These are phyloP conservation scores for Ladona fulva DNA, from an alignment of 1,140 invertebrate genomes.

Conservation along the genomic window DNA sequence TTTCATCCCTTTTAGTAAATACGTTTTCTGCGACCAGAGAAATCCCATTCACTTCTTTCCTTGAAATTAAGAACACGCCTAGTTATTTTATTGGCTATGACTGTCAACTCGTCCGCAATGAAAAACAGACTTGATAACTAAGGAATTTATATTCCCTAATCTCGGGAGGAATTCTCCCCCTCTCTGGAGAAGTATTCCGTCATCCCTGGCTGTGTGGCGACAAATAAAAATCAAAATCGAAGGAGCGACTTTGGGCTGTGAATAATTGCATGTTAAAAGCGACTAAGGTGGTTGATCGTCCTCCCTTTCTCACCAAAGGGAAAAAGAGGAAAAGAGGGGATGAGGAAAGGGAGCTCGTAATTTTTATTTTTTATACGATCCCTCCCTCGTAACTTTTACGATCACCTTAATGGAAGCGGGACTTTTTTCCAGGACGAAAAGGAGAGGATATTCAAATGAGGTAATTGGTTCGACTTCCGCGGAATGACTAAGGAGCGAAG, in stretches of 20 bases:
- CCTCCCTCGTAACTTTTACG: neutral
- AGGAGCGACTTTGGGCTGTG: neutral
- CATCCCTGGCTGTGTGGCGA: neutral
- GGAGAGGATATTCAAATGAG: neutral
- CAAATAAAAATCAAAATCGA: neutral
- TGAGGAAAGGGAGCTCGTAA: neutral
- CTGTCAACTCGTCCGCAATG: too few species aligned
- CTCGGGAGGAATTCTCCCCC: too few species aligned
- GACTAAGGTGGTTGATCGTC: neutral
- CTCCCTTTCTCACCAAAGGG: neutral
- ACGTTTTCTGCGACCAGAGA: too few species aligned
- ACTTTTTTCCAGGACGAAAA: neutral
- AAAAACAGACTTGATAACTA: too few species aligned
- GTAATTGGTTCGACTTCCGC: conserved; percentile 3
- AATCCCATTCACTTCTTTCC: too few species aligned
- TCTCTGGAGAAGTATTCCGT: too few species aligned
- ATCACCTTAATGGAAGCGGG: neutral
- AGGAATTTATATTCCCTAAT: too few species aligned
- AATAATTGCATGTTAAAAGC: conserved; percentile 8
- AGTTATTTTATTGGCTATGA: too few species aligned
- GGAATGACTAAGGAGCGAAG: neutral
- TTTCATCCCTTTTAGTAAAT: too few species aligned
- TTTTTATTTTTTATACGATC: neutral
- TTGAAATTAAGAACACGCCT: too few species aligned
- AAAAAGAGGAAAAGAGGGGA: neutral